Percentiles rank a stretch among this genome's conserved stretches.
These are phyloP conservation scores for Paramormyrops hopkinsi DNA, from an alignment of 2,797 vertebrate genomes.

Conservation along the genomic window DNA sequence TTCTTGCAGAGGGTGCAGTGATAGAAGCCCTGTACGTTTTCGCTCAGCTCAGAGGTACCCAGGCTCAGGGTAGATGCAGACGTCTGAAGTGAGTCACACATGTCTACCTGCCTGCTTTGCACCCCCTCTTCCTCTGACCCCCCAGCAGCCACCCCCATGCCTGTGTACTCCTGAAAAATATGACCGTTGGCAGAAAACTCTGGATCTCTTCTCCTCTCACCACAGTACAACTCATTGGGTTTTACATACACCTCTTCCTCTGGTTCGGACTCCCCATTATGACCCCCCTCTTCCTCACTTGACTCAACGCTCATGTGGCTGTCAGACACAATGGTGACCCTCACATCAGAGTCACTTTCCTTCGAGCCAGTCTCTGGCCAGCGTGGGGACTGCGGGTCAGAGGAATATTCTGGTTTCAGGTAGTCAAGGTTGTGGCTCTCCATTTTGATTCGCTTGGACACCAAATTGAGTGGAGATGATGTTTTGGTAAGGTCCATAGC, in stretches of 20 bases:
- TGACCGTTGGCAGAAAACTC: slow-evolving; percentile 23
- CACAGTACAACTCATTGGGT: not conserved
- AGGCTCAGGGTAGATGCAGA: not conserved
- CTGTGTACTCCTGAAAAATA: slow-evolving; percentile 23
- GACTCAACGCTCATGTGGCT: slow-evolving; percentile 19
- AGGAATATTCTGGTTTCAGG: slow-evolving; percentile 27
- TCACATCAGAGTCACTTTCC: slow-evolving; percentile 34
- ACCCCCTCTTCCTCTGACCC: slow-evolving; percentile 1
- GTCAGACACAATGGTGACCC: slow-evolving; percentile 45
- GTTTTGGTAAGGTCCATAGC: slow-evolving; percentile 54
- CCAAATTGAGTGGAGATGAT: slow-evolving; percentile 38
- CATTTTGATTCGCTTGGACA: slow-evolving; percentile 39
- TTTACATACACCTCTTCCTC: slow-evolving; percentile 19
- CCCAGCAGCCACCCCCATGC: slow-evolving; percentile 7
- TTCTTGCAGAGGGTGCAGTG: slow-evolving; percentile 51
- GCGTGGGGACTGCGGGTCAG: not conserved
- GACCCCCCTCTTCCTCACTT: slow-evolving; percentile 32
- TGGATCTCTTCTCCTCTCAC: slow-evolving; percentile 6
- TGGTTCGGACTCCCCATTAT: slow-evolving; percentile 35
- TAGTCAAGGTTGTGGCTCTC: slow-evolving; percentile 39
- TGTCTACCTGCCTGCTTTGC: not conserved
- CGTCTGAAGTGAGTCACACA: not conserved
- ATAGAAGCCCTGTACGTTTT: slow-evolving; percentile 34
- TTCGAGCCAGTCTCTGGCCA: slow-evolving; percentile 22
- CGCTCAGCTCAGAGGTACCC: slow-evolving; percentile 20